Evolutionary conservation across 2,888 invertebrate species (phyloP).

Genomic region (Fragum sueziense): DNA sequence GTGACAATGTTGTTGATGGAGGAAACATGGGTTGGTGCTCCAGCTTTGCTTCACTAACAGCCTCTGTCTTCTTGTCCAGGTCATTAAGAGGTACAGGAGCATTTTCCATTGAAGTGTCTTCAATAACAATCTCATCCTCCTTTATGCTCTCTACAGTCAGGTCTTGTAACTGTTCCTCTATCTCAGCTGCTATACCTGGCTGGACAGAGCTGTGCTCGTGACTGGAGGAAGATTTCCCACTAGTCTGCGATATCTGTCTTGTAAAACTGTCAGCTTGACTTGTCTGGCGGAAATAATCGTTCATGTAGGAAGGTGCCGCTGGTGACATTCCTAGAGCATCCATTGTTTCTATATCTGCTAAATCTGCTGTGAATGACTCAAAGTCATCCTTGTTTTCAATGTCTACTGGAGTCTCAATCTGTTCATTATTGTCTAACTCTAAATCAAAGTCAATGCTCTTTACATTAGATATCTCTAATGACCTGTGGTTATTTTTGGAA

Average conservation of each 20-base stretch:
- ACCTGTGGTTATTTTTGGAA: constrained; percentile 26
- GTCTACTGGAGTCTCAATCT: constrained; percentile 53
- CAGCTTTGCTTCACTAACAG: constrained; percentile 26
- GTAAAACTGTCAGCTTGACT: constrained; percentile 54
- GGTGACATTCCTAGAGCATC: constrained; percentile 66
- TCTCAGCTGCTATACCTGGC: constrained; percentile 4
- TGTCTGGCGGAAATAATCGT: constrained; percentile 56
- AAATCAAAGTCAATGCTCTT: constrained; percentile 66
- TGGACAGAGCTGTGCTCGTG: constrained; percentile 12
- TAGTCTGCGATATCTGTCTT: constrained; percentile 56
- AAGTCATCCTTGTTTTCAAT: constrained; percentile 70
- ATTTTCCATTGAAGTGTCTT: background rate
- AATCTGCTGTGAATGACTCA: constrained; percentile 76
- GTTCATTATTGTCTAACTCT: constrained; percentile 52
- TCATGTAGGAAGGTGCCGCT: constrained; percentile 56
- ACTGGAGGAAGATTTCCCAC: constrained; percentile 33
- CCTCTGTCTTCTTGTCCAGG: background rate
- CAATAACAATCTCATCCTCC: constrained; percentile 21
- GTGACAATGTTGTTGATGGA: constrained; percentile 69
- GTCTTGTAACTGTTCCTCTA: background rate
- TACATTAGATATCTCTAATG: constrained; percentile 18
- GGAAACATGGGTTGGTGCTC: constrained; percentile 58
- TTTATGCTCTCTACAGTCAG: background rate
- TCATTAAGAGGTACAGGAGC: background rate
- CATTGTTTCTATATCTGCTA: constrained; percentile 59